Percentiles rank a stretch among this genome's conserved stretches.
phyloP scores from a whole-genome alignment of 2,113 vertebrate species.

The Galemys pyrenaicus region DNA sequence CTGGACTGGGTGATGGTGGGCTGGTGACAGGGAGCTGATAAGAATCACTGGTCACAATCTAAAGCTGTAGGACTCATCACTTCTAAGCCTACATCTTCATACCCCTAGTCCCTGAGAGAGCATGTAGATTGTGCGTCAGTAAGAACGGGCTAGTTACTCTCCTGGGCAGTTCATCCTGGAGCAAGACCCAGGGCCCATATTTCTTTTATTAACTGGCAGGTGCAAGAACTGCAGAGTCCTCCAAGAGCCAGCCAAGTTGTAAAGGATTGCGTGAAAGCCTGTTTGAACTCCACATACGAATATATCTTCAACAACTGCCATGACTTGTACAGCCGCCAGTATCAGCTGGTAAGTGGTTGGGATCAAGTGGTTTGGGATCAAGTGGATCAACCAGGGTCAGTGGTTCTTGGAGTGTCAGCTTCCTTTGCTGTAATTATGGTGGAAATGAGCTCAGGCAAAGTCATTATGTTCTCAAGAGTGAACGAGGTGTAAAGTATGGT shows the following conservation, averaged over 20 bases:
- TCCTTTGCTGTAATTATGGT: background rate
- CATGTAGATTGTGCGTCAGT: background rate
- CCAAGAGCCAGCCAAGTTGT: slow-evolving; percentile 98
- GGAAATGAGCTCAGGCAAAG: slow-evolving; percentile 26
- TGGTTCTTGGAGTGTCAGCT: background rate
- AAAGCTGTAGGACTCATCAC: background rate
- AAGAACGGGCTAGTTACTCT: background rate
- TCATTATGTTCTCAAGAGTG: background rate
- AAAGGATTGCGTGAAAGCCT: slow-evolving; percentile 97
- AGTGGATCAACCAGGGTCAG: background rate
- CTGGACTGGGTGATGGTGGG: background rate
- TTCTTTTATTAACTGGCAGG: slow-evolving; percentile 83
- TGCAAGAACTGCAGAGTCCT: slow-evolving; percentile 97
- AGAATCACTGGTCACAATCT: background rate
- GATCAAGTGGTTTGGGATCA: background rate
- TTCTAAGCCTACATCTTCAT: background rate
- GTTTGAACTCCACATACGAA: slow-evolving; percentile 97
- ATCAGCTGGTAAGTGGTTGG: slow-evolving; percentile 87
- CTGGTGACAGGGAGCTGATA: background rate
- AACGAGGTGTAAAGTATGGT: background rate
- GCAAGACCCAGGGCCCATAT: background rate
- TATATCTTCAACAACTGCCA: slow-evolving; percentile 99
- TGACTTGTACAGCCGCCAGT: slow-evolving; percentile 95
- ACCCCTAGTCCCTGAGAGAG: background rate
- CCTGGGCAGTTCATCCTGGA: background rate